These are phyloP conservation scores for Norana najaformis DNA, from an alignment of 2,888 invertebrate species.

Conservation along the genomic window DNA sequence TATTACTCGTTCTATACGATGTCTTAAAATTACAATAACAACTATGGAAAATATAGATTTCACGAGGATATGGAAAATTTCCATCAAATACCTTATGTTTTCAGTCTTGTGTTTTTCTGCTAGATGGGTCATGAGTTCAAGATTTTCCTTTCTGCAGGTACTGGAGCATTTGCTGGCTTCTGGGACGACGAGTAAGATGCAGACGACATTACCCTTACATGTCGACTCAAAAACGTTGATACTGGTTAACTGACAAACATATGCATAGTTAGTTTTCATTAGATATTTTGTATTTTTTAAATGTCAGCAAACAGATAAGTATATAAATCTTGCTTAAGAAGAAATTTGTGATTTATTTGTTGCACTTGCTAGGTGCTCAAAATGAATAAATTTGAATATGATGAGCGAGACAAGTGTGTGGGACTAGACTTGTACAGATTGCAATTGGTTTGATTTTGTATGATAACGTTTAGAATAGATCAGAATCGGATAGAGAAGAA, in stretches of 20 bases:
- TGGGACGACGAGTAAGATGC: background rate
- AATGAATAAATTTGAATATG: too few relatives aligned
- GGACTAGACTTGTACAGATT: too few relatives aligned
- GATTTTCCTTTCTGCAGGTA: background rate
- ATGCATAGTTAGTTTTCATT: background rate
- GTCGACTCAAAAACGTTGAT: background rate
- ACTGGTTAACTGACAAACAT: background rate
- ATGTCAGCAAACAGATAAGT: too few relatives aligned
- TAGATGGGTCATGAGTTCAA: background rate
- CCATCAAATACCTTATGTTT: background rate
- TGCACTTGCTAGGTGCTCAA: too few relatives aligned
- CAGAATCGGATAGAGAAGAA: background rate
- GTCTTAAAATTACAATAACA: background rate
- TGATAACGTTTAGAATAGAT: too few relatives aligned
- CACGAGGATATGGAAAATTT: background rate
- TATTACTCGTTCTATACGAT: background rate
- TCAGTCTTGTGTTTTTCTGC: constrained; percentile 5
- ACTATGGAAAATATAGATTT: background rate
- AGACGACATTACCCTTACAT: background rate
- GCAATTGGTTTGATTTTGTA: too few relatives aligned
- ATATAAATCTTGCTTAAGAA: too few relatives aligned
- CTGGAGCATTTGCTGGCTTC: background rate
- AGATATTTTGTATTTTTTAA: too few relatives aligned
- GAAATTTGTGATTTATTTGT: too few relatives aligned
- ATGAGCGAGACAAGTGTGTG: too few relatives aligned